Evolutionary conservation across 2,797 vertebrate genomes (phyloP).

Genomic region (Artibeus jamaicensis): DNA sequence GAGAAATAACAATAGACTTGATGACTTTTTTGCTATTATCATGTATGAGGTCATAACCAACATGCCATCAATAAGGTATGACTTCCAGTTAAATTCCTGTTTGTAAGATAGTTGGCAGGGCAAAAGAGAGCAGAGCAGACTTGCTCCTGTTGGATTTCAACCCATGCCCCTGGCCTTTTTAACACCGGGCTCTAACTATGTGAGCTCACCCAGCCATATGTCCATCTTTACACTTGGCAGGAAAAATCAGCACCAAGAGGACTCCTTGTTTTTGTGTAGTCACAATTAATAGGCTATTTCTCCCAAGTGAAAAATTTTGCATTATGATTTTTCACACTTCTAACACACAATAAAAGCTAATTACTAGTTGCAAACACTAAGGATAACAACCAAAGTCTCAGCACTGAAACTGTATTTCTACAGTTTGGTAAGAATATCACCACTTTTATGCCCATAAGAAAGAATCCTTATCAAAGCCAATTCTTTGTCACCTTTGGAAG

Average conservation of each 20-base stretch:
- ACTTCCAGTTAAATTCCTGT: not conserved
- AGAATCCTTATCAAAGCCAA: not conserved
- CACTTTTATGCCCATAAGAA: not conserved
- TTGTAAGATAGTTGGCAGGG: not conserved
- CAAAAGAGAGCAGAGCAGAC: not conserved
- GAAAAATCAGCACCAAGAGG: not conserved
- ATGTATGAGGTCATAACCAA: not conserved
- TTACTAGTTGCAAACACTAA: not conserved
- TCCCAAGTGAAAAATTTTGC: not conserved
- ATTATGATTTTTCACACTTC: conserved; percentile 22
- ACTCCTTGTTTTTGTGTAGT: not conserved
- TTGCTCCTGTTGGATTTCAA: not conserved
- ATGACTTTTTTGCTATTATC: not conserved
- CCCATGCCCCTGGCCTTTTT: not conserved
- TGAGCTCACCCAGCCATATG: not conserved
- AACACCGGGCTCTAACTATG: not conserved
- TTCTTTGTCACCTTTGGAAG: not conserved
- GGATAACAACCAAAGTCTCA: not conserved
- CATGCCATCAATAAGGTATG: not conserved
- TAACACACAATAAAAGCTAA: not conserved
- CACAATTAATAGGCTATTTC: not conserved
- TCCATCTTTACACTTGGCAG: not conserved
- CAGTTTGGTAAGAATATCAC: not conserved
- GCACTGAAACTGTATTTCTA: not conserved
- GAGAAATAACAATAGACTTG: not conserved